These are phyloP conservation scores for Drosophila micromelanica DNA, from an alignment of 1,140 invertebrate genomes.

Conservation along the genomic window DNA sequence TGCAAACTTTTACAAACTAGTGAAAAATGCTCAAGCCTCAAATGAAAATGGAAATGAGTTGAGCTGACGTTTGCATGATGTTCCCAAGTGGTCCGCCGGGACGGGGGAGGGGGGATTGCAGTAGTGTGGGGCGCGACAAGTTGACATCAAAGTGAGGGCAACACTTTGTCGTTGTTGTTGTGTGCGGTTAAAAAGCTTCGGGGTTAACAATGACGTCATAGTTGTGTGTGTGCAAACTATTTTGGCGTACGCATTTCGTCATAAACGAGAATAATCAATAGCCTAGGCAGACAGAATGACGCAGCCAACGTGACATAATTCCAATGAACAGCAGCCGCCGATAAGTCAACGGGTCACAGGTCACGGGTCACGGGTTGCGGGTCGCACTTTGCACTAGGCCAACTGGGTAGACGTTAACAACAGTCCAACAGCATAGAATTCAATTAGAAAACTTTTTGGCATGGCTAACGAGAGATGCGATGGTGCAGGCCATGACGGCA, in stretches of 20 bases:
- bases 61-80: conserved; percentile 49
- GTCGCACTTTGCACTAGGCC: conserved; percentile 26
- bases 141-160: conserved; percentile 44
- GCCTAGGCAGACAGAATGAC: conserved; percentile 73
- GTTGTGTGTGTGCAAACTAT: conserved; percentile 59
- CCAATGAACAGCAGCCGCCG: conserved; percentile 28
- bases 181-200: conserved; percentile 59
- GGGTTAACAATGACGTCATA: conserved; percentile 79
- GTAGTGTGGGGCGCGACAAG: conserved; percentile 42
- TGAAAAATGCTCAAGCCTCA: conserved; percentile 61
- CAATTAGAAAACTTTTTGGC: conserved; percentile 71
- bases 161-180: conserved; percentile 8
- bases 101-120: conserved; percentile 7
- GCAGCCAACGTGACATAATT: conserved; percentile 79
- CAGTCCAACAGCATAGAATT: conserved; percentile 50
- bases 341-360: conserved; percentile 55
- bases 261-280: conserved; percentile 79
- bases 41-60: conserved; percentile 79
- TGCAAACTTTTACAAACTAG: conserved; percentile 66
- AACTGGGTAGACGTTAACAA: conserved; percentile 45
- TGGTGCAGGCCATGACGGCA: conserved; percentile 48
- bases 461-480: conserved; percentile 14
- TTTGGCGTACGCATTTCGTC: conserved; percentile 72
- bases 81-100: neutral
- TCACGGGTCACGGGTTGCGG: neutral